Percentiles rank a stretch among this genome's conserved stretches.
Evolutionary conservation across 1,140 invertebrate species (phyloP).

Genomic region (Wasmannia auropunctata): DNA sequence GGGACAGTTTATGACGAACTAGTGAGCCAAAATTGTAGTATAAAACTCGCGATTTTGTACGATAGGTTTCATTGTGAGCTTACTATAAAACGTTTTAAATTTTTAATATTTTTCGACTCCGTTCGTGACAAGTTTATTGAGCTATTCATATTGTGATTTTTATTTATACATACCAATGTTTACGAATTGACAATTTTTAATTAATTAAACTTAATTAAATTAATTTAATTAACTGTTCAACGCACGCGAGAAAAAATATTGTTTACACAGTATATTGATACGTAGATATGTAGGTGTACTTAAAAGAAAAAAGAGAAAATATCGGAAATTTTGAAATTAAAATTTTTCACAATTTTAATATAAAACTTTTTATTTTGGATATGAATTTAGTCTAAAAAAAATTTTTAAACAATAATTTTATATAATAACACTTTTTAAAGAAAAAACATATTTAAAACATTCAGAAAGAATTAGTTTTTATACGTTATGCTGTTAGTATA

Average conservation of each 20-base stretch:
- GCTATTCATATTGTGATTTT: neutral
- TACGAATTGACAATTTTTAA: neutral
- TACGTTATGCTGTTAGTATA: neutral
- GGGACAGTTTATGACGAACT: slow-evolving; percentile 45
- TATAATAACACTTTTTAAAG: neutral
- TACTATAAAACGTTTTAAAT: neutral
- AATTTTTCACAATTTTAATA: slow-evolving; percentile 1
- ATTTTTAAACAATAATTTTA: neutral
- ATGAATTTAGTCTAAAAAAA: neutral
- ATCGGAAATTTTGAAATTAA: neutral
- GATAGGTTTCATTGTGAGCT: neutral
- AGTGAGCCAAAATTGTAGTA: slow-evolving; percentile 34
- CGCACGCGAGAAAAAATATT: neutral
- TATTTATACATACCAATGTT: neutral
- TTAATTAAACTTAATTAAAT: too few relatives aligned
- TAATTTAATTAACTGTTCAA: neutral
- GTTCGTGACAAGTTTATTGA: neutral
- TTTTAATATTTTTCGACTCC: neutral
- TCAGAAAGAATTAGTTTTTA: neutral
- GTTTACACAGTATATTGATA: neutral
- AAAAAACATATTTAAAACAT: neutral
- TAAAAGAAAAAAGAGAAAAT: neutral
- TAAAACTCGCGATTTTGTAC: neutral
- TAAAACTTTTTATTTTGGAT: neutral
- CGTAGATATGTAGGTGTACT: too few relatives aligned